Conservation (phyloP, 2,888 invertebrate genomes). For the Folsomia manolachei region DNA sequence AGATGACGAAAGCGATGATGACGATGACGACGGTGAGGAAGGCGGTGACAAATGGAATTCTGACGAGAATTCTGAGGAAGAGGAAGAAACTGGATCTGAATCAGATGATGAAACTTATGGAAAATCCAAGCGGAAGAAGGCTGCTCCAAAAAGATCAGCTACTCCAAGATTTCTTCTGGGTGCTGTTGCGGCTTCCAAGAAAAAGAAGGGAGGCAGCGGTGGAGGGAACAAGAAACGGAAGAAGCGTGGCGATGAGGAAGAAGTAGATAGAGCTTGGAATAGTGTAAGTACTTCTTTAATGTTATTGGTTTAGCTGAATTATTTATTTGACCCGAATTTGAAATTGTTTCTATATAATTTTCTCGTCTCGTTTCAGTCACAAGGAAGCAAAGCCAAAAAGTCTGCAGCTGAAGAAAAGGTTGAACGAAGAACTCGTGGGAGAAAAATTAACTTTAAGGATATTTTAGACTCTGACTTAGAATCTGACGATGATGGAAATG, state of each 20-base stretch:
- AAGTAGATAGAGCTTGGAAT: slow-evolving; percentile 50
- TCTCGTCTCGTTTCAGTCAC: slow-evolving; percentile 24
- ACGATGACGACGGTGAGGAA: slow-evolving; percentile 52
- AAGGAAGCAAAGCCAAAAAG: slow-evolving; percentile 24
- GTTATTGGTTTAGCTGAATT: not conserved
- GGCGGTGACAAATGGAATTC: slow-evolving; percentile 52
- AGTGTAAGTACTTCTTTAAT: slow-evolving; percentile 41
- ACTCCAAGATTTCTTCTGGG: slow-evolving; percentile 35
- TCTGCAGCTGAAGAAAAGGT: slow-evolving; percentile 51
- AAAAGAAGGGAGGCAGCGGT: slow-evolving; percentile 7
- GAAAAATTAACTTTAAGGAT: slow-evolving; percentile 74
- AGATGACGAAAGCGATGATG: slow-evolving; percentile 52
- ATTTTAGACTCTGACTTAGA: slow-evolving; percentile 63
- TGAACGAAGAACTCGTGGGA: slow-evolving; percentile 68
- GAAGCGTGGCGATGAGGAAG: slow-evolving; percentile 51
- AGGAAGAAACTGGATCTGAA: slow-evolving; percentile 59
- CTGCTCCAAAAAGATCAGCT: slow-evolving; percentile 20
- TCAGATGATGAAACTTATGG: slow-evolving; percentile 64
- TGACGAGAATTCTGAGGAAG: slow-evolving; percentile 41
- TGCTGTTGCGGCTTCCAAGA: not conserved
- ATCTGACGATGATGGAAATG: slow-evolving; percentile 62
- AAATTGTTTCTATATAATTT: slow-evolving; percentile 2
- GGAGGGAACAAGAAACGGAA: slow-evolving; percentile 49
- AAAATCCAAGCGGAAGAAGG: slow-evolving; percentile 57
- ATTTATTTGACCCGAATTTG: not conserved